Conservation (phyloP, 2,113 vertebrate species). For the Cephalopholis sonnerati region DNA sequence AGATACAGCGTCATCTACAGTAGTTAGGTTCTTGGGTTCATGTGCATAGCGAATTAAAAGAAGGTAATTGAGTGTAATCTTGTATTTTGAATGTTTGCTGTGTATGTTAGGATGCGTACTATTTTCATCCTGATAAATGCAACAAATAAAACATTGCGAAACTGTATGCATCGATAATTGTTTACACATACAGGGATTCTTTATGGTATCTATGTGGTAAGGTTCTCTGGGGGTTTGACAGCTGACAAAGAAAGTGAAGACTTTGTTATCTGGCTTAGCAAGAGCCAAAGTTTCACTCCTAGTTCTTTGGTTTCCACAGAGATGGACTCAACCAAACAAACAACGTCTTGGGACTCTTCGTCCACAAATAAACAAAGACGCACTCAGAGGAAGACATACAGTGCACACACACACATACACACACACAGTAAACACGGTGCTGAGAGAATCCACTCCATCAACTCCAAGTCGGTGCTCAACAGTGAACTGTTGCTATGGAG, state of each 20-base stretch:
- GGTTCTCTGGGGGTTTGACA: slow-evolving; percentile 36
- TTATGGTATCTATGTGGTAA: background rate
- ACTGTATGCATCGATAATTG: slow-evolving; percentile 7
- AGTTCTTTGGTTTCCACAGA: slow-evolving; percentile 48
- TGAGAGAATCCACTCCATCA: slow-evolving; percentile 68
- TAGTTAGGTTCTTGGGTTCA: slow-evolving; percentile 64
- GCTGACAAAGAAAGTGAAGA: slow-evolving; percentile 44
- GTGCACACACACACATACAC: background rate
- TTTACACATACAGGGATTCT: background rate
- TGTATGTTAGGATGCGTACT: background rate
- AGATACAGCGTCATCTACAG: slow-evolving; percentile 68
- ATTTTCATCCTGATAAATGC: background rate
- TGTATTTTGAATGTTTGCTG: background rate
- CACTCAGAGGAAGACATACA: slow-evolving; percentile 33
- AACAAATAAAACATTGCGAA: background rate
- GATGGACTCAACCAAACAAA: slow-evolving; percentile 64
- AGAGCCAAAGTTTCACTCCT: slow-evolving; percentile 35
- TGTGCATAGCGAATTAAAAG: slow-evolving; percentile 44
- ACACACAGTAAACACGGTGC: slow-evolving; percentile 45
- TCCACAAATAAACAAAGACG: slow-evolving; percentile 59
- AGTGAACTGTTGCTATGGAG: slow-evolving; percentile 77
- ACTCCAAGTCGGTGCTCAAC: slow-evolving; percentile 54
- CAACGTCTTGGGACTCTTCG: slow-evolving; percentile 43
- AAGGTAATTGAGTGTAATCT: slow-evolving; percentile 33
- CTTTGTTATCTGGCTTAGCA: slow-evolving; percentile 58